A percentile compares a stretch with the other conserved stretches of the same genome.
Conservation (phyloP, 2,113 vertebrate genomes). For the Mus spicilegus region DNA sequence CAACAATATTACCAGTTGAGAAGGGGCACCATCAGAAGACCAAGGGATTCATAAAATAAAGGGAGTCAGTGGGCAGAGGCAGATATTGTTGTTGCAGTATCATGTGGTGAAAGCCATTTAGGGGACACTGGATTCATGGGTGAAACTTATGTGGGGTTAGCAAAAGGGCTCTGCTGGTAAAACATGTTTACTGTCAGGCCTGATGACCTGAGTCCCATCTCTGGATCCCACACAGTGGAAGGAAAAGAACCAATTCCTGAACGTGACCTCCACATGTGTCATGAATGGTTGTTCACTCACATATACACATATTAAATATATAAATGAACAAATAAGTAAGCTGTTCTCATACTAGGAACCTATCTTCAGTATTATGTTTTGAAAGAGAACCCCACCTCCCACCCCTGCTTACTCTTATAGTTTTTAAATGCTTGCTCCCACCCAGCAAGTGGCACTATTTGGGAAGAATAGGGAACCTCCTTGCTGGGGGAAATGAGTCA, state of each 20-base stretch:
- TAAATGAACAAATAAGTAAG: not conserved
- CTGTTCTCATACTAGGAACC: not conserved
- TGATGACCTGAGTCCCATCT: not conserved
- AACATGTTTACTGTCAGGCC: not conserved
- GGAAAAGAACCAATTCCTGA: not conserved
- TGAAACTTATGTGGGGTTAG: not conserved
- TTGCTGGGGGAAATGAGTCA: not conserved
- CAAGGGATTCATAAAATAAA: not conserved
- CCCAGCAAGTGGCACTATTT: not conserved
- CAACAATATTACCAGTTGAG: not conserved
- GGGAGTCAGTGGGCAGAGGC: not conserved
- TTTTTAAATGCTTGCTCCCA: not conserved
- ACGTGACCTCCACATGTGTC: not conserved
- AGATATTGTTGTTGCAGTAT: not conserved
- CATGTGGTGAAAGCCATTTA: not conserved
- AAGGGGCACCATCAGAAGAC: not conserved
- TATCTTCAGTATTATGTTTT: not conserved
- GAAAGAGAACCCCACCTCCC: not conserved
- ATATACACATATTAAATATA: not conserved
- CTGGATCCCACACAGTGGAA: not conserved
- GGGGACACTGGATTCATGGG: not conserved
- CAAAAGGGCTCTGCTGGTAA: not conserved
- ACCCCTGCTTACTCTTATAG: too few species aligned
- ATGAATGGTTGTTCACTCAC: not conserved
- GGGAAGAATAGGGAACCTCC: not conserved